Conservation (phyloP, 2,888 invertebrate genomes). For the Mactromeris polynyma region DNA sequence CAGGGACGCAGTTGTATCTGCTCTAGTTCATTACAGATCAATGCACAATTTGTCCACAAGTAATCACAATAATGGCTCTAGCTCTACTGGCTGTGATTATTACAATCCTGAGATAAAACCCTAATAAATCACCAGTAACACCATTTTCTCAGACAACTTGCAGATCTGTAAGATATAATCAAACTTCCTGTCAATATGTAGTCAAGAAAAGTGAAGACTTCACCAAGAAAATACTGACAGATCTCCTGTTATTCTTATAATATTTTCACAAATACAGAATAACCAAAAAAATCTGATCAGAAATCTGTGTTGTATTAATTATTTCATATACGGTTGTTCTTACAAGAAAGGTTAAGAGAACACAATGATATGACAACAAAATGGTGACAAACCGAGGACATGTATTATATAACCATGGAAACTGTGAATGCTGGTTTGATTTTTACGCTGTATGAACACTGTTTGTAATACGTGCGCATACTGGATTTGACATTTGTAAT, state of each 20-base stretch:
- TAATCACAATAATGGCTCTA: neutral
- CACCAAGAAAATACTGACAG: neutral
- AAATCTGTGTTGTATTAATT: too few species aligned
- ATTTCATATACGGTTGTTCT: neutral
- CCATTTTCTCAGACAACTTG: neutral
- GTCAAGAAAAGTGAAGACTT: neutral
- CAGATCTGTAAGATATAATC: neutral
- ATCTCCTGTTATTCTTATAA: too few species aligned
- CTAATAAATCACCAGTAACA: neutral
- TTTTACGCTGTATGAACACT: too few species aligned
- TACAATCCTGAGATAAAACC: neutral
- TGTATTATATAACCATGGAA: neutral
- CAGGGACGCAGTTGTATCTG: neutral
- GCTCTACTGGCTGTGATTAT: neutral
- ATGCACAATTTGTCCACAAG: constrained; percentile 10
- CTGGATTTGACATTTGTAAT: too few species aligned
- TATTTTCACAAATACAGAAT: too few species aligned
- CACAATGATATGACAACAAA: neutral
- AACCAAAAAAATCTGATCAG: too few species aligned
- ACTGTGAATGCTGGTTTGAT: neutral
- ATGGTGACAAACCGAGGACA: neutral
- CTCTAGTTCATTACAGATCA: neutral
- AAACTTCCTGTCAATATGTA: neutral
- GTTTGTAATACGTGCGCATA: too few species aligned
- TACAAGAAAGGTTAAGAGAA: neutral